Evolutionary conservation across 2,888 invertebrate genomes (phyloP).

Genomic region (Zygogramma bicolorata): DNA sequence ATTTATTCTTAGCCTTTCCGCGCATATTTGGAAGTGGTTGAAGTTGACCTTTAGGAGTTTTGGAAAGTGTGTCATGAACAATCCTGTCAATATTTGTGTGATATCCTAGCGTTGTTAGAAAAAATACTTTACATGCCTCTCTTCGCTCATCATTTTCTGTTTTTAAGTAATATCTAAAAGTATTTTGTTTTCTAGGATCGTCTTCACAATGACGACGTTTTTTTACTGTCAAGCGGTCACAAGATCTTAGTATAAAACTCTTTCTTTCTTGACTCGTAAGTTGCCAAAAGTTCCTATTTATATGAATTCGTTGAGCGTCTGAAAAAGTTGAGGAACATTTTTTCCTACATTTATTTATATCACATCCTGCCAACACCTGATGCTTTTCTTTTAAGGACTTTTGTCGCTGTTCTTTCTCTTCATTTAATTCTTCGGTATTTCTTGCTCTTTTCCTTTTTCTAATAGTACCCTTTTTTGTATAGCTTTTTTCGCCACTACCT

Average conservation of each 20-base stretch:
- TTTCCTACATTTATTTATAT: slow-evolving; percentile 20
- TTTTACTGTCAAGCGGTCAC: background rate
- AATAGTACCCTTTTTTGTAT: slow-evolving; percentile 11
- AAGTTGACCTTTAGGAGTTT: background rate
- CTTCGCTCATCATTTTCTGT: background rate
- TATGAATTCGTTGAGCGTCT: slow-evolving; percentile 8
- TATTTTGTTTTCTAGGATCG: background rate
- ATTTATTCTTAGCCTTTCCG: background rate
- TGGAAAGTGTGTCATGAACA: background rate
- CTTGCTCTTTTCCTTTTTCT: slow-evolving; percentile 13
- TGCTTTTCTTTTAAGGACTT: slow-evolving; percentile 12
- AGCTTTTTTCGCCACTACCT: slow-evolving; percentile 11
- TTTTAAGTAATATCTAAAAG: background rate
- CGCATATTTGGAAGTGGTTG: background rate
- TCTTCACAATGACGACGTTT: background rate
- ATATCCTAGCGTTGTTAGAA: background rate
- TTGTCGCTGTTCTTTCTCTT: slow-evolving; percentile 11
- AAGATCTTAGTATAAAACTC: slow-evolving; percentile 10
- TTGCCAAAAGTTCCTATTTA: slow-evolving; percentile 13
- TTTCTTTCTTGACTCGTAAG: slow-evolving; percentile 13
- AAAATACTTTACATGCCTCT: background rate
- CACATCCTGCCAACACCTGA: slow-evolving; percentile 8
- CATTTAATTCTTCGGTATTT: slow-evolving; percentile 13
- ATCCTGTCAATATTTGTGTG: background rate
- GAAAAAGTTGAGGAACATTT: slow-evolving; percentile 14